Percentiles rank a stretch among this genome's conserved stretches.
These are phyloP conservation scores for Karalla daura DNA, from an alignment of 2,797 vertebrate genomes.

Conservation along the genomic window DNA sequence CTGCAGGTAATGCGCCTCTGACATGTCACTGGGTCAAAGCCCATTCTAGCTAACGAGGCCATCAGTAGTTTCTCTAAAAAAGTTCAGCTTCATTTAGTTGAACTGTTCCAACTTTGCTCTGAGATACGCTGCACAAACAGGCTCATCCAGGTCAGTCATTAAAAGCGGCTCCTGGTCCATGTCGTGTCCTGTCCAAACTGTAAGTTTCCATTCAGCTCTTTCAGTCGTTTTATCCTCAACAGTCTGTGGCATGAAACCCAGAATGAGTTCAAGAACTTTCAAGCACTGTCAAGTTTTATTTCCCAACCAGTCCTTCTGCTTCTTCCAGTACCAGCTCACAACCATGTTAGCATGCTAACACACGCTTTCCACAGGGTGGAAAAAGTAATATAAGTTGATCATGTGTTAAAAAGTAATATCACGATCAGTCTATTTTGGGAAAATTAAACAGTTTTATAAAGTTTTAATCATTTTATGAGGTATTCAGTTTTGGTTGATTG, in stretches of 20 bases:
- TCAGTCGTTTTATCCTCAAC: not conserved
- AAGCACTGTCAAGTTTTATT: not conserved
- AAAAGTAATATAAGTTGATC: no score
- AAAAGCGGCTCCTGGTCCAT: not conserved
- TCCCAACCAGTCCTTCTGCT: no score
- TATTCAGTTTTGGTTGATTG: no score
- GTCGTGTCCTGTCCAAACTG: not conserved
- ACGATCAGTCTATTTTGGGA: no score
- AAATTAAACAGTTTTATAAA: no score
- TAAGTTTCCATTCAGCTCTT: not conserved
- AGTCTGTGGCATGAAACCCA: not conserved
- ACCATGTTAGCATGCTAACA: no score
- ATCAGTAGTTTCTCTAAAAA: conserved; percentile 26
- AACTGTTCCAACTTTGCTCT: not conserved
- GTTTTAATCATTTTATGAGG: no score
- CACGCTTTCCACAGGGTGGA: no score
- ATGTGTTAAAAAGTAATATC: no score
- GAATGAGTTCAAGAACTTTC: not conserved
- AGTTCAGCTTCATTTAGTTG: conserved; percentile 26
- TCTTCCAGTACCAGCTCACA: not conserved
- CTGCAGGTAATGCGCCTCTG: conserved; percentile 44
- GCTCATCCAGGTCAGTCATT: not conserved
- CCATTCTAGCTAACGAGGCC: conserved; percentile 58
- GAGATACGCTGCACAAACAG: not conserved
- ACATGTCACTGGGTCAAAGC: conserved; percentile 48